A percentile compares a stretch with the other conserved stretches of the same genome.
Evolutionary conservation across 2,797 vertebrate genomes (phyloP).

Genomic region (Denticeps clupeoides): DNA sequence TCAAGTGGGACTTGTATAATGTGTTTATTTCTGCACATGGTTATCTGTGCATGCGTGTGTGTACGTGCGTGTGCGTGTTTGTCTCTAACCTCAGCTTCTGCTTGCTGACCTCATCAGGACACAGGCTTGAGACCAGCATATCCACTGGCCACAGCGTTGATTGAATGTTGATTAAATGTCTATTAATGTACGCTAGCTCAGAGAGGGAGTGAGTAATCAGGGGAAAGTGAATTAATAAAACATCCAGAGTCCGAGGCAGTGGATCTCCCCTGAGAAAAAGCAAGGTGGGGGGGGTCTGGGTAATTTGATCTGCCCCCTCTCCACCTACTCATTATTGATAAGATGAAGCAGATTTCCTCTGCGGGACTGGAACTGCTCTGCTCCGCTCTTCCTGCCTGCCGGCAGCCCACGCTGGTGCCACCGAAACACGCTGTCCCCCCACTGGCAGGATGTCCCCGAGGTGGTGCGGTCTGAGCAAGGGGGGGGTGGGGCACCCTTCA

Average conservation of each 20-base stretch:
- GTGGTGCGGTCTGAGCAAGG: neutral
- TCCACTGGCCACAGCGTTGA: constrained; percentile 32
- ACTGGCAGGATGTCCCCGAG: constrained; percentile 13
- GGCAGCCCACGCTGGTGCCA: constrained; percentile 20
- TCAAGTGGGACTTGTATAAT: too few species aligned
- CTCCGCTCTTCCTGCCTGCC: neutral
- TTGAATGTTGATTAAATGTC: constrained; percentile 61
- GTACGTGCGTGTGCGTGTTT: too few species aligned
- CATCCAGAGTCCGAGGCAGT: constrained; percentile 35
- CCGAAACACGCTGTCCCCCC: constrained; percentile 27
- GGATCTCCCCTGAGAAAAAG: constrained; percentile 43
- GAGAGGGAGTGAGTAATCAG: constrained; percentile 54
- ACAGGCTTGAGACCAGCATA: too few species aligned
- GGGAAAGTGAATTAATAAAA: constrained; percentile 63
- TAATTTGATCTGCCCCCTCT: constrained; percentile 55
- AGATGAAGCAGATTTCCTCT: constrained; percentile 37
- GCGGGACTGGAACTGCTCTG: constrained; percentile 17
- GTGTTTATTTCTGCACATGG: too few species aligned
- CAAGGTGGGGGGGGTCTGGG: constrained; percentile 50
- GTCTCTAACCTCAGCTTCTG: too few species aligned
- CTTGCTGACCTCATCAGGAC: too few species aligned
- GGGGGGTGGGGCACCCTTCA: constrained; percentile 3
- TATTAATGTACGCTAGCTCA: constrained; percentile 51
- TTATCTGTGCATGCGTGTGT: too few species aligned
- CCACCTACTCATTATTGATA: constrained; percentile 62